Percentiles rank a stretch among this genome's conserved stretches.
Evolutionary conservation across 1,140 invertebrate genomes (phyloP).

Genomic region (Bathynomus jamesi): DNA sequence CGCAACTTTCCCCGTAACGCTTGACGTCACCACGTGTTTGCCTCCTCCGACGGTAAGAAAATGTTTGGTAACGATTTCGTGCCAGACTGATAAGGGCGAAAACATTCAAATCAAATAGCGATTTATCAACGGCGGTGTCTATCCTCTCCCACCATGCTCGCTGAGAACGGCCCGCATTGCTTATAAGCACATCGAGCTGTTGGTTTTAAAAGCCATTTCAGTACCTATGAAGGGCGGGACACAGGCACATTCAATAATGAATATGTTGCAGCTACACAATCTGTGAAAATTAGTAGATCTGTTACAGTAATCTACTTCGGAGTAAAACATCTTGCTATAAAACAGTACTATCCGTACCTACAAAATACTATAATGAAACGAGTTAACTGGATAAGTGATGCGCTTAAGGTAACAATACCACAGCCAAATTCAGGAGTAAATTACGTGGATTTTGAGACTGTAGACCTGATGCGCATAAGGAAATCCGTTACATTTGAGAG

Average conservation of each 20-base stretch:
- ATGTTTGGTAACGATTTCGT: constrained; percentile 51
- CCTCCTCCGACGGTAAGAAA: constrained; percentile 42
- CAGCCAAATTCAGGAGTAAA: too few relatives aligned
- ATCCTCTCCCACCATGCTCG: constrained; percentile 67
- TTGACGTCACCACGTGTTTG: constrained; percentile 63
- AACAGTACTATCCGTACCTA: too few relatives aligned
- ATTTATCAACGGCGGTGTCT: constrained; percentile 62
- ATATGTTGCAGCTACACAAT: neutral
- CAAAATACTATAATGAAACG: too few relatives aligned
- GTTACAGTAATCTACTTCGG: neutral
- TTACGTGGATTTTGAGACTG: too few relatives aligned
- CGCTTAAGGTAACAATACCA: too few relatives aligned
- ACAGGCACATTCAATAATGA: neutral
- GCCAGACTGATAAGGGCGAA: constrained; percentile 64
- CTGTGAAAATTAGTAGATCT: neutral
- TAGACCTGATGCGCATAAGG: too few relatives aligned
- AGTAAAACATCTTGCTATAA: too few relatives aligned
- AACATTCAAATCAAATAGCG: constrained; percentile 74
- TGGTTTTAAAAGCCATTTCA: too few relatives aligned
- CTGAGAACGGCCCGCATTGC: constrained; percentile 75
- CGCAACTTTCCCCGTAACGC: constrained; percentile 59
- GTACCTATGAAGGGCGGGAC: constrained; percentile 14
- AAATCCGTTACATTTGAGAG: too few relatives aligned
- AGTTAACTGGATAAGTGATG: too few relatives aligned
- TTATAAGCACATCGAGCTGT: constrained; percentile 67